A percentile compares a stretch with the other conserved stretches of the same genome.
Conservation (phyloP, 2,888 invertebrate genomes). For the Oligia latruncula region DNA sequence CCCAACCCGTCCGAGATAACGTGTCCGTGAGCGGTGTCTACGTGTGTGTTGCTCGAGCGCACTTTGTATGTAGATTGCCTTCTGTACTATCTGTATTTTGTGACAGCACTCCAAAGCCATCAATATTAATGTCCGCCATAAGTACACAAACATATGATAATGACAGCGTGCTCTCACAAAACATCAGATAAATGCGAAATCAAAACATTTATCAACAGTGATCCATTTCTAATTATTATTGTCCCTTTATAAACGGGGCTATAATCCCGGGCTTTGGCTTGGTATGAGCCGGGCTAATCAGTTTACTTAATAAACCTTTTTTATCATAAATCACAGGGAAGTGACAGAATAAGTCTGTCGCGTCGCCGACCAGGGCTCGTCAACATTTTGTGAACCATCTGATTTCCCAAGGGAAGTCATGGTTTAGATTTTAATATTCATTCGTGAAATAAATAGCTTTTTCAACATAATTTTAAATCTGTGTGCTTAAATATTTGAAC, state of each 20-base stretch:
- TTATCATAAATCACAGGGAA: slow-evolving; percentile 62
- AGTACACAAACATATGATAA: slow-evolving; percentile 1
- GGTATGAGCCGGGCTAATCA: slow-evolving; percentile 51
- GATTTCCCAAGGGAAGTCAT: slow-evolving; percentile 78
- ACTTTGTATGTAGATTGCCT: no score
- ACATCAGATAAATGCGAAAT: slow-evolving; percentile 34
- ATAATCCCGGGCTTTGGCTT: slow-evolving; percentile 34
- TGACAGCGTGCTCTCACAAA: slow-evolving; percentile 11
- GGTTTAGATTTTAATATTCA: slow-evolving; percentile 79
- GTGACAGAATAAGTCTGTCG: slow-evolving; percentile 65
- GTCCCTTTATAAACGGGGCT: slow-evolving; percentile 37
- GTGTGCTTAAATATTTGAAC: slow-evolving; percentile 22
- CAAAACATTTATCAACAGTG: slow-evolving; percentile 49
- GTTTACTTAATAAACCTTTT: slow-evolving; percentile 61
- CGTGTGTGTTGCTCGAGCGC: no score
- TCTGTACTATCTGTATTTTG: no score
- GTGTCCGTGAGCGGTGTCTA: no score
- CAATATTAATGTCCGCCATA: slow-evolving; percentile 1
- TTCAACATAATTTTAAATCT: slow-evolving; percentile 66
- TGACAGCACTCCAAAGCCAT: slow-evolving; percentile 1
- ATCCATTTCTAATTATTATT: slow-evolving; percentile 44
- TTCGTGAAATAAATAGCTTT: slow-evolving; percentile 72
- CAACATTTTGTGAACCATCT: slow-evolving; percentile 75
- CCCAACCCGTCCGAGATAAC: no score
- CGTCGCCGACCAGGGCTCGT: slow-evolving; percentile 60